A percentile compares a stretch with the other conserved stretches of the same genome.
phyloP scores from a whole-genome alignment of 2,888 invertebrate genomes.

The Lissonota sp. region DNA sequence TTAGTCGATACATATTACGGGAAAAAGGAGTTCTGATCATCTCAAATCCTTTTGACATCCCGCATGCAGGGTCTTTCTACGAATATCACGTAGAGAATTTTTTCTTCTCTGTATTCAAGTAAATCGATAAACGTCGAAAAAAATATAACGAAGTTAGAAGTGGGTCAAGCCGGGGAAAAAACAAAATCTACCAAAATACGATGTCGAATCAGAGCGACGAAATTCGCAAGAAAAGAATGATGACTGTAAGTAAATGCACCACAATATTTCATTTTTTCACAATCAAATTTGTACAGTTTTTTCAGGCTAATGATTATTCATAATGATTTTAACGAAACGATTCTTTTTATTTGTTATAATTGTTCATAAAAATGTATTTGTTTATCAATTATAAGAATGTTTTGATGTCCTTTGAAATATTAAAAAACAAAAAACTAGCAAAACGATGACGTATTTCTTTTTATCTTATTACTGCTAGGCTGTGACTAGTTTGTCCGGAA shows the following conservation, averaged over 20 bases:
- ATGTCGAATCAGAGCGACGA: slow-evolving; percentile 66
- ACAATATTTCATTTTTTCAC: slow-evolving; percentile 9
- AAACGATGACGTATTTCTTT: too few relatives aligned
- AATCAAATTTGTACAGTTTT: background rate
- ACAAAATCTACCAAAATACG: slow-evolving; percentile 3
- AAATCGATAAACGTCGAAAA: slow-evolving; percentile 4
- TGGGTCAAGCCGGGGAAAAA: background rate
- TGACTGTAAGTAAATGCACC: slow-evolving; percentile 72
- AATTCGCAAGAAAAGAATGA: slow-evolving; percentile 74
- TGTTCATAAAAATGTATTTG: background rate
- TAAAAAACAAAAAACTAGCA: too few relatives aligned
- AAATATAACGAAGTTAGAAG: background rate
- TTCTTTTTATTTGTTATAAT: background rate
- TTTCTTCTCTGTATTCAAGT: slow-evolving; percentile 6
- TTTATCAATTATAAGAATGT: background rate
- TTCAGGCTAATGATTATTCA: background rate
- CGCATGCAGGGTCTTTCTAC: background rate
- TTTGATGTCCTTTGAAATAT: too few relatives aligned
- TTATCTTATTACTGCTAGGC: too few relatives aligned
- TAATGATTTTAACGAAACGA: background rate
- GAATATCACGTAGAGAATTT: slow-evolving; percentile 10
- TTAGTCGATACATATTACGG: background rate
- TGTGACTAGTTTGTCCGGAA: too few relatives aligned
- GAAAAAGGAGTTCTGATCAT: background rate
- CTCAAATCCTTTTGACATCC: slow-evolving; percentile 21